Base-by-base conservation (phyloP, 2,797 vertebrate species). In the Protonibea diacanthus region DNA sequence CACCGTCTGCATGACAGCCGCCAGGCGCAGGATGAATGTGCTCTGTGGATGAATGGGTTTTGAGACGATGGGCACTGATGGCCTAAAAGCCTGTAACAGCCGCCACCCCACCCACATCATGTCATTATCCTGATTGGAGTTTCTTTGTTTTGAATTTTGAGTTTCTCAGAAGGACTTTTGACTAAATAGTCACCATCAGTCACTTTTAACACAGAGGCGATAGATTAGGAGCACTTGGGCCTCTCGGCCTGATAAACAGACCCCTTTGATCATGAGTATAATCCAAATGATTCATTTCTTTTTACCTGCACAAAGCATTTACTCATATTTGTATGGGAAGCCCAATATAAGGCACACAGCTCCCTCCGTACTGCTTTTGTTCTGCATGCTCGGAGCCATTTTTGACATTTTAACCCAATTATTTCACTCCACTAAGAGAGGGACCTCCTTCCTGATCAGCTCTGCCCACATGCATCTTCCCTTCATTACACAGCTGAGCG, bases 401-500 rank as follows among this genome's bases (percentile, higher is more conserved):
- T 62, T 48, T 63, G 14, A 23, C 33, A 58, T 27, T 27, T 52
- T 11, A 76, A 65, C 74, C 65, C 45, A 74, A 61, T 85, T 82
- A 72, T 56, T 73, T 78, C 71, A 29, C 14, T 63, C 53, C 27
- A 40, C 17, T 40, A 5, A 68, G 75, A 68, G 78, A 57, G 45
- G 69, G 74, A 47, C 82, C 78, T 87, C 69, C 71, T 81, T 83
- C 63, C 71, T 82, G 72, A 58, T 59, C 81, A 57, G 49, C 69
- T 61, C 82, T 66, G 70, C 58, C 80, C 71, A 15, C 21, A 75
- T 72, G 60, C 78, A 86, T 80, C 80, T 76, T 70, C 79, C 76
- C 57, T 64, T 89, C 87, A 57, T 83, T 80, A 80, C 69, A 81
- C 85, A 85, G 84, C 87, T 87, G 84, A 86, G 76, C 76, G 83